phyloP scores from a whole-genome alignment of 1,140 invertebrate species.

The Metopolophium dirhodum region DNA sequence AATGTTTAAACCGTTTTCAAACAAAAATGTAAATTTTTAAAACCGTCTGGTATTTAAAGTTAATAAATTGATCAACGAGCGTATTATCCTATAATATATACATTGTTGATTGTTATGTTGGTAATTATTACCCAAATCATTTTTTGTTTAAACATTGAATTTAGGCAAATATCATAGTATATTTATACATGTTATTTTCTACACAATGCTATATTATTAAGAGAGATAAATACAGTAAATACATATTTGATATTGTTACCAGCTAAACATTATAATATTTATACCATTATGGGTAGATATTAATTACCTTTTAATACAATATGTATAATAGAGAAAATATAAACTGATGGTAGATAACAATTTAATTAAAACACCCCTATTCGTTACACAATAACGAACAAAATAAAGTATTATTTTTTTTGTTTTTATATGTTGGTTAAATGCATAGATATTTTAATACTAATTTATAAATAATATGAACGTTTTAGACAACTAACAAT shows the following conservation, averaged over 20 bases:
- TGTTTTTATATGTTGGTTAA: background rate
- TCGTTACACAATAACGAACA: conserved; percentile 4
- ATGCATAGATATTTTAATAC: background rate
- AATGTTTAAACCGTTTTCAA: background rate
- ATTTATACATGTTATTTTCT: background rate
- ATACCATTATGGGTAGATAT: background rate
- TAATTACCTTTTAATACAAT: conserved; percentile 31
- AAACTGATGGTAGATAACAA: conserved; percentile 19
- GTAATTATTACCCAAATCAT: background rate
- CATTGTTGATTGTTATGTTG: background rate
- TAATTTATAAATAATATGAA: background rate
- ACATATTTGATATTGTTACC: background rate
- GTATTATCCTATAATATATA: background rate
- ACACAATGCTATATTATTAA: background rate
- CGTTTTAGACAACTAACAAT: background rate
- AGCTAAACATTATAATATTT: background rate
- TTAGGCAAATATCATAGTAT: background rate
- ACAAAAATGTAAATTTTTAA: background rate
- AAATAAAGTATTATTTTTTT: background rate
- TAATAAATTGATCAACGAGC: background rate
- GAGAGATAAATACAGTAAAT: conserved; percentile 6
- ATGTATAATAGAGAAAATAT: conserved; percentile 21
- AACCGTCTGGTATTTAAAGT: background rate
- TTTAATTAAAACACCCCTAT: conserved; percentile 48
- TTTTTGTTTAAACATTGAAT: background rate